Evolutionary conservation across 2,113 vertebrate species (phyloP).

Genomic region (Helogale parvula): DNA sequence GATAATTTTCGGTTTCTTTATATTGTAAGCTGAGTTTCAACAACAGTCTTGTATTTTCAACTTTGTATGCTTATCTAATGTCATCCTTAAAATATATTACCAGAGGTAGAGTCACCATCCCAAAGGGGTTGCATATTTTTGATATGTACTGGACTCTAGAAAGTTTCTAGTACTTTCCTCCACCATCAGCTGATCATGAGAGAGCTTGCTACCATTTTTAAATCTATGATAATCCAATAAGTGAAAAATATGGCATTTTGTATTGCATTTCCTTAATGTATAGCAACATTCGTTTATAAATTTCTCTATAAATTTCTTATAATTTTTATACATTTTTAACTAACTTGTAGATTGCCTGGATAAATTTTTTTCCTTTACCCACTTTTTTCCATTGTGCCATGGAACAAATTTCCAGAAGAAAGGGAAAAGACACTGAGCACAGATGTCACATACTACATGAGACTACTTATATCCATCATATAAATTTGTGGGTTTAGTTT

Average conservation of each 20-base stretch:
- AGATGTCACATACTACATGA: neutral
- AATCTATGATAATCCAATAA: neutral
- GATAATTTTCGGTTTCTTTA: neutral
- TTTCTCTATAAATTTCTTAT: neutral
- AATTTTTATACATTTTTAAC: neutral
- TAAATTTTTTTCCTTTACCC: neutral
- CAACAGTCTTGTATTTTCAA: neutral
- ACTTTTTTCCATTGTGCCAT: neutral
- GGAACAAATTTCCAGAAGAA: neutral
- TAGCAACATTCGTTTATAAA: neutral
- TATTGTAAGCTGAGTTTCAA: neutral
- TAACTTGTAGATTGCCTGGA: neutral
- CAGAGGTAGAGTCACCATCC: neutral
- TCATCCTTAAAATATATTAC: neutral
- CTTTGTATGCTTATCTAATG: neutral
- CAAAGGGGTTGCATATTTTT: neutral
- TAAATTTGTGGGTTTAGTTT: neutral
- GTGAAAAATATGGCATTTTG: neutral
- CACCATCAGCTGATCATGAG: neutral
- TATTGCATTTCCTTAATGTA: neutral
- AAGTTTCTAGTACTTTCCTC: neutral
- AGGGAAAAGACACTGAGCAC: neutral
- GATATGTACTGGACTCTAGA: neutral
- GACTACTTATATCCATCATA: neutral
- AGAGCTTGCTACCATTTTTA: neutral